Evolutionary conservation across 2,113 vertebrate genomes (phyloP).

Genomic region (Forbesichthys papilliferus): DNA sequence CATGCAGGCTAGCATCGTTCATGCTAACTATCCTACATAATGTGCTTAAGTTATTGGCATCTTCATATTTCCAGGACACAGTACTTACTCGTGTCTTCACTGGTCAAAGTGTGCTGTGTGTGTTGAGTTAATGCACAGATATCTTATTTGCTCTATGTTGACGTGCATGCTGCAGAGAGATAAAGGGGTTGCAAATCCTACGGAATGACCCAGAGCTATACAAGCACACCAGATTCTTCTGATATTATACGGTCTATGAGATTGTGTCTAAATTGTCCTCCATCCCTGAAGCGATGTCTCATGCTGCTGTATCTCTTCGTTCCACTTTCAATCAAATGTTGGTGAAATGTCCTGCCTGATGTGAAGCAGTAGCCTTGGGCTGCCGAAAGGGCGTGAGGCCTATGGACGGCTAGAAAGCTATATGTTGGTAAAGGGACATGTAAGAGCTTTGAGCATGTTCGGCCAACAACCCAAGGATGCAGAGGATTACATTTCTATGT

Average conservation of each 20-base stretch:
- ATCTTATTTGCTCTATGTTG: constrained; percentile 46
- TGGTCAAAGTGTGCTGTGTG: constrained; percentile 19
- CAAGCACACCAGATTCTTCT: constrained; percentile 66
- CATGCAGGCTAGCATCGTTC: too few species aligned
- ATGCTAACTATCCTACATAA: too few species aligned
- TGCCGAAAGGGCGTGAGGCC: constrained; percentile 45
- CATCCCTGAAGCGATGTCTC: constrained; percentile 59
- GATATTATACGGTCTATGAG: constrained; percentile 53
- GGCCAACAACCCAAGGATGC: constrained; percentile 42
- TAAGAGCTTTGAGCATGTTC: constrained; percentile 41
- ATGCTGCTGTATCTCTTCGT: constrained; percentile 66
- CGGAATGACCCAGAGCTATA: constrained; percentile 61
- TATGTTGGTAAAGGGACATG: constrained; percentile 57
- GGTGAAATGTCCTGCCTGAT: constrained; percentile 47
- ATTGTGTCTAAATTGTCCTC: constrained; percentile 60
- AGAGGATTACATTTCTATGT: constrained; percentile 3
- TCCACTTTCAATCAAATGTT: constrained; percentile 68
- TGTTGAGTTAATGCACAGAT: constrained; percentile 45
- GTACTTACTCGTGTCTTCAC: constrained; percentile 23
- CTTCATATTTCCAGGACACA: too few species aligned
- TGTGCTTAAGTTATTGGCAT: too few species aligned
- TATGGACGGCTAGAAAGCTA: constrained; percentile 43
- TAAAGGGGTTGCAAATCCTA: constrained; percentile 63
- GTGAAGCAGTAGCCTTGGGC: constrained; percentile 58
- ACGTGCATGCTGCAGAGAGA: constrained; percentile 56